phyloP scores from a whole-genome alignment of 2,888 invertebrate genomes.

The Catocala sponsa region DNA sequence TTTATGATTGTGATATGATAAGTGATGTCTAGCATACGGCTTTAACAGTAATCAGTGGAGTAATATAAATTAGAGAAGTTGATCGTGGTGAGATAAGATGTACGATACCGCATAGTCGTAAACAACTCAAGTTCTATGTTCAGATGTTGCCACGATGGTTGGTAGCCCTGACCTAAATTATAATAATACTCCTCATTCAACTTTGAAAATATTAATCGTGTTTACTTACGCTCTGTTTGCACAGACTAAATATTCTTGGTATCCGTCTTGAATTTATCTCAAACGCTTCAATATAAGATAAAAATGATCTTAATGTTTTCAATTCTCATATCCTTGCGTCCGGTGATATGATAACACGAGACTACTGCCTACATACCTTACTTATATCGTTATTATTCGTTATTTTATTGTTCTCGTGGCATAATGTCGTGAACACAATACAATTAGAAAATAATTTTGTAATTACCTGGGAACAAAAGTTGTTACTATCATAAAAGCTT shows the following conservation, averaged over 20 bases:
- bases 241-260: slow-evolving; percentile 18
- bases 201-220: slow-evolving; percentile 34
- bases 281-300: slow-evolving; percentile 18
- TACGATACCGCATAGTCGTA: slow-evolving; percentile 36
- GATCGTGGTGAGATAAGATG: slow-evolving; percentile 45
- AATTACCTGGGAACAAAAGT: too few relatives aligned
- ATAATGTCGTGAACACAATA: slow-evolving; percentile 1
- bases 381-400: slow-evolving; percentile 20
- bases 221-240: slow-evolving; percentile 31
- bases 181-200: slow-evolving; percentile 42
- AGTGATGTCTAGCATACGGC: slow-evolving; percentile 2
- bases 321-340: slow-evolving; percentile 12
- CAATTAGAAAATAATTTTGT: too few relatives aligned
- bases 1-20: slow-evolving; percentile 13
- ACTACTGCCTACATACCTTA: background rate
- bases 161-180: slow-evolving; percentile 58
- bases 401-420: slow-evolving; percentile 14
- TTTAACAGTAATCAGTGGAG: slow-evolving; percentile 22
- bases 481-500: too few relatives aligned
- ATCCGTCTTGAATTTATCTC: slow-evolving; percentile 18
- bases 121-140: slow-evolving; percentile 46
- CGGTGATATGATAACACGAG: slow-evolving; percentile 19
- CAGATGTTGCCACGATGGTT: slow-evolving; percentile 42
- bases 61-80: slow-evolving; percentile 28
- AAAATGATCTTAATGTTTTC: background rate